These are phyloP conservation scores for Erythrolamprus reginae DNA, from an alignment of 2,113 vertebrate genomes.

Conservation along the genomic window DNA sequence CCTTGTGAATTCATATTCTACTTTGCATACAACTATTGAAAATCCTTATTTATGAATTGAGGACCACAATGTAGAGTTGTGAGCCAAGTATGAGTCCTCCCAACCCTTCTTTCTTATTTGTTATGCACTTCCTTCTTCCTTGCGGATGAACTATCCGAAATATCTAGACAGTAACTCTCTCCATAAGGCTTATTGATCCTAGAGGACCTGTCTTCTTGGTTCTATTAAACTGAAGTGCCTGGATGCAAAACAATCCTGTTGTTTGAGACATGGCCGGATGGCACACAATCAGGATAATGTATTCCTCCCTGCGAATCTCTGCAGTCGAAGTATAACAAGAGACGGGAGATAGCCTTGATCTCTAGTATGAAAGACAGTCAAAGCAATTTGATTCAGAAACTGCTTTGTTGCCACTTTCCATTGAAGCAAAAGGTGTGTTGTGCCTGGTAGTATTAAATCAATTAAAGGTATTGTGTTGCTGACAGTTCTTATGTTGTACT, in stretches of 20 bases:
- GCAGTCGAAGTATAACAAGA: background rate
- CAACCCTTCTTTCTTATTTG: background rate
- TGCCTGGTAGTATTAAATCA: background rate
- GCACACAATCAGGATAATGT: background rate
- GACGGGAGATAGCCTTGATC: background rate
- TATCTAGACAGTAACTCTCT: constrained; percentile 28
- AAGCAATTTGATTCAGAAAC: background rate
- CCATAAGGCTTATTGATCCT: constrained; percentile 39
- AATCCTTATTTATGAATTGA: background rate
- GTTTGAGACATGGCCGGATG: background rate
- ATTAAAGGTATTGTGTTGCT: background rate
- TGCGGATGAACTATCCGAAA: constrained; percentile 34
- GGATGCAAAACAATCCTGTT: background rate
- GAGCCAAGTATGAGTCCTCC: background rate
- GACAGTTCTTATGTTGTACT: accelerated
- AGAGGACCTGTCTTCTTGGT: constrained; percentile 24
- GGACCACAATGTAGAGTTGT: background rate
- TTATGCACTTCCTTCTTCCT: constrained; percentile 34
- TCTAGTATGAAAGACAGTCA: background rate
- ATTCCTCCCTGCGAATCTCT: background rate
- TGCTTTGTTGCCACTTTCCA: constrained; percentile 2
- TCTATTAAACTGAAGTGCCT: background rate
- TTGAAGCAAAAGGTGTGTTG: background rate
- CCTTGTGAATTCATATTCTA: background rate
- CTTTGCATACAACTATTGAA: background rate